Conservation (phyloP, 2,113 vertebrate species). For the Delphinapterus leucas region DNA sequence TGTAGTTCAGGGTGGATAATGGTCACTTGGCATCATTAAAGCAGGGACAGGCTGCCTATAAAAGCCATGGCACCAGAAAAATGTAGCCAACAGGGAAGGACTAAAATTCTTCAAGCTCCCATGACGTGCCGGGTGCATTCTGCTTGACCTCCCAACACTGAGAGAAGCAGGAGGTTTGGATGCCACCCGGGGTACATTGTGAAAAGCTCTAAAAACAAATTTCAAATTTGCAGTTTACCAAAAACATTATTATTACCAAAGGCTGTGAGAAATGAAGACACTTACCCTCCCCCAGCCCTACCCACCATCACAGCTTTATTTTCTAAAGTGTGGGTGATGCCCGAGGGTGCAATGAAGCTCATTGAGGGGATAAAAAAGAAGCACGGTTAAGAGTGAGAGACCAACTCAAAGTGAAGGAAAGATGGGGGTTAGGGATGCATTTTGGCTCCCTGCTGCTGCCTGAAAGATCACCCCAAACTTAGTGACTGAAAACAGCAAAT, state of each 20-base stretch:
- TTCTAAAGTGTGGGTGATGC: neutral
- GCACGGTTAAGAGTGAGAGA: no score
- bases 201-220: neutral
- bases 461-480: neutral
- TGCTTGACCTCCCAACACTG: neutral
- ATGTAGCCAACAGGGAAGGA: neutral
- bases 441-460: rapidly evolving
- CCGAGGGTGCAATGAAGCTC: rapidly evolving
- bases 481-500: neutral
- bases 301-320: neutral
- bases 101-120: neutral
- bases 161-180: neutral
- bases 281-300: no score
- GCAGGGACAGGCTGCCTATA: neutral
- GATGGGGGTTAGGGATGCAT: rapidly evolving
- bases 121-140: rapidly evolving
- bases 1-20: neutral
- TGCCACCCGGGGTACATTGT: neutral
- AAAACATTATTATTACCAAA: neutral
- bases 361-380: rapidly evolving
- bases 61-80: neutral
- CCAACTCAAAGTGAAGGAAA: no score
- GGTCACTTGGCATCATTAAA: no score
- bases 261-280: neutral
- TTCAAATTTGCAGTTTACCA: neutral